These are phyloP conservation scores for Coracias cyanogaster DNA, from an alignment of 2,797 vertebrate genomes.

Conservation along the genomic window DNA sequence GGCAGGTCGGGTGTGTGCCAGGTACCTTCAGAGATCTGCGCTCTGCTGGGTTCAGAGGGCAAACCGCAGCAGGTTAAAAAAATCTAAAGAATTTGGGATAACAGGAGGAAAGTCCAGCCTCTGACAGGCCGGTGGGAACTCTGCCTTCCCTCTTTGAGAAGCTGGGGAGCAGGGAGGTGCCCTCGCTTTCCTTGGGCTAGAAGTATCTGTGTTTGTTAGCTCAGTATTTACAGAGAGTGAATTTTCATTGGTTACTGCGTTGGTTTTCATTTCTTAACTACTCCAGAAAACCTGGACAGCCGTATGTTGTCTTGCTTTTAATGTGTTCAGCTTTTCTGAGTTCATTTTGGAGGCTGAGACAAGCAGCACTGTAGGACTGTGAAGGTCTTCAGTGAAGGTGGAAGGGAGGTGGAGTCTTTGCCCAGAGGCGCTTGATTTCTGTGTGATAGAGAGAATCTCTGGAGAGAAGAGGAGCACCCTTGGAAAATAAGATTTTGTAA, in stretches of 20 bases:
- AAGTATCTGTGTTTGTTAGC: fast-evolving
- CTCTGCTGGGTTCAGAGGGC: not conserved
- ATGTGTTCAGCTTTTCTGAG: not conserved
- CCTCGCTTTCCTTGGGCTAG: not conserved
- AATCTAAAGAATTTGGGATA: not conserved
- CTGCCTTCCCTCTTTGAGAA: not conserved
- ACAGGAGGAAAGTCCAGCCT: not conserved
- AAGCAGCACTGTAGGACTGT: not conserved
- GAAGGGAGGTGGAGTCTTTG: not conserved
- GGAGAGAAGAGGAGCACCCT: not conserved
- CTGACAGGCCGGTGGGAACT: not conserved
- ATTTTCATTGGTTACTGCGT: not conserved
- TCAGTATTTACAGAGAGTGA: not conserved
- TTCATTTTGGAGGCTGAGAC: not conserved
- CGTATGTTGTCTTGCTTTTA: not conserved
- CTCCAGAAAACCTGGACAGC: not conserved
- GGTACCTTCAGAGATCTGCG: not conserved
- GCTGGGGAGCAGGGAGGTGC: not conserved
- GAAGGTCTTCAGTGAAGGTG: not conserved
- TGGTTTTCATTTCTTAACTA: not conserved
- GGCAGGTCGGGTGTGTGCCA: not conserved
- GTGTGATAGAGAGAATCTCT: not conserved
- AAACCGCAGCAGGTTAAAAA: not conserved
- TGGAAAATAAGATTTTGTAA: not conserved
- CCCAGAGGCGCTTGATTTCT: not conserved